Conservation (phyloP, 1,140 invertebrate species). For the Nasonia longicornis region DNA sequence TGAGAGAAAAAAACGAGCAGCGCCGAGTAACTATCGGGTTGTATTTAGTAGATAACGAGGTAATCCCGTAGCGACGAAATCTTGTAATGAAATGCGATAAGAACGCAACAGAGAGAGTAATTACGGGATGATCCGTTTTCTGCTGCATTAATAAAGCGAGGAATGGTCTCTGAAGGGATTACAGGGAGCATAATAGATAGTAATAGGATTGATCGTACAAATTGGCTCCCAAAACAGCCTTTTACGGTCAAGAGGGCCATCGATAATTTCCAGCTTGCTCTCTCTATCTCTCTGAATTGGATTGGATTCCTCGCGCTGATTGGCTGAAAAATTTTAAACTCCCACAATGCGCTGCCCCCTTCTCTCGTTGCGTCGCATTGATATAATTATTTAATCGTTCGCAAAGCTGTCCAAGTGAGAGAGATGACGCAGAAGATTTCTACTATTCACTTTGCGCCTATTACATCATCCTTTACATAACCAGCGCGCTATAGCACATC, state of each 20-base stretch:
- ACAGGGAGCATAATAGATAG: conserved; percentile 7
- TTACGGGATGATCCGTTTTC: background rate
- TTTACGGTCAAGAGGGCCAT: background rate
- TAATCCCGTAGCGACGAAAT: background rate
- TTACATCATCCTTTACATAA: background rate
- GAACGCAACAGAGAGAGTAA: background rate
- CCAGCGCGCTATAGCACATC: background rate
- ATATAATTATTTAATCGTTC: no score
- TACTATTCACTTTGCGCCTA: background rate
- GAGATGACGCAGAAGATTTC: background rate
- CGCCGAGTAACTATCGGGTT: no score
- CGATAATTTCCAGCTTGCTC: background rate
- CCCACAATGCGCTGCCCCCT: no score
- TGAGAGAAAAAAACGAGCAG: background rate
- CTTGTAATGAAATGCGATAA: background rate
- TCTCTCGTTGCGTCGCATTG: no score
- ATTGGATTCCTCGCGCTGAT: no score
- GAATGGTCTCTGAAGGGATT: conserved; percentile 10
- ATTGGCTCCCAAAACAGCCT: conserved; percentile 2
- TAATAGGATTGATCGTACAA: conserved; percentile 15
- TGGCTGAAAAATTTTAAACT: no score
- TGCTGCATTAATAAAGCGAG: conserved; percentile 7
- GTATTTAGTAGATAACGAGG: background rate
- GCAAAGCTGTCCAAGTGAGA: no score
- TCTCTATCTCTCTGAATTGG: no score